These are phyloP conservation scores for Actinia equina DNA, from an alignment of 64 coral and sea anemone genomes.

Conservation along the genomic window DNA sequence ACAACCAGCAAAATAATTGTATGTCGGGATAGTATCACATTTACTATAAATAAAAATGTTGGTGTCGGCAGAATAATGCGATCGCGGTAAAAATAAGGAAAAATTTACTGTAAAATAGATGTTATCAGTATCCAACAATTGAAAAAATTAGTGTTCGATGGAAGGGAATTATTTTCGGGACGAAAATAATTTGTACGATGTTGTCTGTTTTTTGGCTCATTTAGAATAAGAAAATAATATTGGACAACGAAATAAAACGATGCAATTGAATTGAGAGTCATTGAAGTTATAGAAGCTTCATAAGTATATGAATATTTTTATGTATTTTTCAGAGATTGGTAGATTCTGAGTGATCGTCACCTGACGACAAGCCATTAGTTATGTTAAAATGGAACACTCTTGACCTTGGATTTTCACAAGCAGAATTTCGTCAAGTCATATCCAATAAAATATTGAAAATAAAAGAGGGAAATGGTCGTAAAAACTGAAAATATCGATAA, in stretches of 20 bases:
- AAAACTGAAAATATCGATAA: not conserved
- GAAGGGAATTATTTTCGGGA: not conserved
- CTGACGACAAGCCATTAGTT: constrained; percentile 11
- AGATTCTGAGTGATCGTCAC: constrained; percentile 7
- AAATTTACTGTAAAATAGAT: not conserved
- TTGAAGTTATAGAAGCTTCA: not conserved
- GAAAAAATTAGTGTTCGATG: not conserved
- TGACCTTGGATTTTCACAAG: not conserved
- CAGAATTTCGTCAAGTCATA: not conserved
- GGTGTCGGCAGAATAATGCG: not conserved
- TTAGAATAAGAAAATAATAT: not conserved
- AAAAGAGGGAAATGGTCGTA: not conserved
- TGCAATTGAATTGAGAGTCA: not conserved
- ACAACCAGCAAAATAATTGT: not conserved
- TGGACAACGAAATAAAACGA: not conserved
- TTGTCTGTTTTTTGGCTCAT: not conserved
- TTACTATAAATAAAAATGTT: not conserved
- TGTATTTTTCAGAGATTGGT: not conserved
- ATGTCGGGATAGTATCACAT: not conserved
- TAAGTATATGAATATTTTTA: not conserved
- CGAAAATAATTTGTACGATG: no score
- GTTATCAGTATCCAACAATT: not conserved
- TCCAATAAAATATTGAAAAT: not conserved
- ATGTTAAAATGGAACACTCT: not conserved
- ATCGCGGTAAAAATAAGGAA: not conserved